A percentile compares a stretch with the other conserved stretches of the same genome.
These are phyloP conservation scores for Solea senegalensis DNA, from an alignment of 2,113 vertebrate species.

Conservation along the genomic window DNA sequence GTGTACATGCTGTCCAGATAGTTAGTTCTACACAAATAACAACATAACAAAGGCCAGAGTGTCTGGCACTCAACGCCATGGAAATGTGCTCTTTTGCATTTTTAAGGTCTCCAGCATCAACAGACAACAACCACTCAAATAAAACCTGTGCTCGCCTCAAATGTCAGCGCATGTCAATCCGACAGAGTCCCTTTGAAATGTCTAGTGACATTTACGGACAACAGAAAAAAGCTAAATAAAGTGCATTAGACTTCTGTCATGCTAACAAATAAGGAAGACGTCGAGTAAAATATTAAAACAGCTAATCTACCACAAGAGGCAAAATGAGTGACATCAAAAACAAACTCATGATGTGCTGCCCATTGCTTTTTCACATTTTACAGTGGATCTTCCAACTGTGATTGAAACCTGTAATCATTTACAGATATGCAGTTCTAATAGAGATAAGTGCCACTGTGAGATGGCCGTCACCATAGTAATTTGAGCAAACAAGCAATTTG, in stretches of 20 bases:
- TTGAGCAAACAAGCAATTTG: slow-evolving; percentile 63
- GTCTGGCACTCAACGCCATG: too few species aligned
- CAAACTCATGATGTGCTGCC: background rate
- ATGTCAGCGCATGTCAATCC: too few species aligned
- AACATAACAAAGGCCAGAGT: too few species aligned
- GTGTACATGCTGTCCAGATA: too few species aligned
- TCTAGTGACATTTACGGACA: background rate
- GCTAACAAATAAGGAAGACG: background rate
- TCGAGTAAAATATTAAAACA: background rate
- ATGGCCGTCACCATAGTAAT: slow-evolving; percentile 41
- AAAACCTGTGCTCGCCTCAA: too few species aligned
- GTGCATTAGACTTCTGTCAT: background rate
- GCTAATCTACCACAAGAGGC: background rate
- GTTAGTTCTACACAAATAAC: too few species aligned
- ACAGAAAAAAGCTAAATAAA: background rate
- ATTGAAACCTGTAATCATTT: slow-evolving; percentile 64
- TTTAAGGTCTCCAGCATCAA: too few species aligned
- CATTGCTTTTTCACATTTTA: background rate
- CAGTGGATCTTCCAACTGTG: slow-evolving; percentile 39
- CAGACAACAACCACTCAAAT: too few species aligned
- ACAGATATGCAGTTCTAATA: slow-evolving; percentile 38
- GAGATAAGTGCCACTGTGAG: slow-evolving; percentile 42
- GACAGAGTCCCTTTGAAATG: background rate
- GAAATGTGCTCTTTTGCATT: background rate
- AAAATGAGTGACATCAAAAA: slow-evolving; percentile 1